Percentiles rank a stretch among this genome's conserved stretches.
Evolutionary conservation across 2,797 vertebrate genomes (phyloP).

Genomic region (Trichosurus vulpecula): DNA sequence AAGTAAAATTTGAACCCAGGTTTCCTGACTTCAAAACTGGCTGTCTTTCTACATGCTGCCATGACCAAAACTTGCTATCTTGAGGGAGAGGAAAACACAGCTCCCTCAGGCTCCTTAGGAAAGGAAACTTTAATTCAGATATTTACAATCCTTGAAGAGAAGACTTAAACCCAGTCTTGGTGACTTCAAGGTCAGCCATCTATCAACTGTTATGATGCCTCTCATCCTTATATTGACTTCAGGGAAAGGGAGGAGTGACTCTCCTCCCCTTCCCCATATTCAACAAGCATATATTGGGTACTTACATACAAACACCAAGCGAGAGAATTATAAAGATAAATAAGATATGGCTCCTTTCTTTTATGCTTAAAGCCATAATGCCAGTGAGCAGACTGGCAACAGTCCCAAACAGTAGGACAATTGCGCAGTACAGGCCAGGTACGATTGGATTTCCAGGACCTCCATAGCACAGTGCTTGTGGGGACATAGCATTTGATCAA

Average conservation of each 20-base stretch:
- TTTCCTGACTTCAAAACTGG: not conserved
- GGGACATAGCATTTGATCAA: not conserved
- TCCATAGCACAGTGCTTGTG: not conserved
- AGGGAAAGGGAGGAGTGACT: not conserved
- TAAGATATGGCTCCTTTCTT: not conserved
- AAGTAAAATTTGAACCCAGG: not conserved
- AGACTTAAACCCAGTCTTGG: not conserved
- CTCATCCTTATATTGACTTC: not conserved
- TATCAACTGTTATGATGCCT: not conserved
- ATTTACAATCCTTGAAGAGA: not conserved
- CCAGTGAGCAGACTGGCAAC: conserved; percentile 6
- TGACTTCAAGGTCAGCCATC: not conserved
- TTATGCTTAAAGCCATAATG: not conserved
- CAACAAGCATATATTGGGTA: not conserved
- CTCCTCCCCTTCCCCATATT: not conserved
- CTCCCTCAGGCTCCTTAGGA: not conserved
- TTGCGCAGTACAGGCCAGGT: not conserved
- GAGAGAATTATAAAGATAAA: conserved; percentile 13
- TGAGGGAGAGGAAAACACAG: not conserved
- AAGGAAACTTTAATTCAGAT: not conserved
- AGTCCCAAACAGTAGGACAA: not conserved
- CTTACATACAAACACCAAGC: not conserved
- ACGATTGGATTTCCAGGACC: not conserved
- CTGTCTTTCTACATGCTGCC: not conserved
- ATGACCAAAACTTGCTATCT: not conserved